These are phyloP conservation scores for Xenopus borealis DNA, from an alignment of 2,113 vertebrate genomes.

Conservation along the genomic window DNA sequence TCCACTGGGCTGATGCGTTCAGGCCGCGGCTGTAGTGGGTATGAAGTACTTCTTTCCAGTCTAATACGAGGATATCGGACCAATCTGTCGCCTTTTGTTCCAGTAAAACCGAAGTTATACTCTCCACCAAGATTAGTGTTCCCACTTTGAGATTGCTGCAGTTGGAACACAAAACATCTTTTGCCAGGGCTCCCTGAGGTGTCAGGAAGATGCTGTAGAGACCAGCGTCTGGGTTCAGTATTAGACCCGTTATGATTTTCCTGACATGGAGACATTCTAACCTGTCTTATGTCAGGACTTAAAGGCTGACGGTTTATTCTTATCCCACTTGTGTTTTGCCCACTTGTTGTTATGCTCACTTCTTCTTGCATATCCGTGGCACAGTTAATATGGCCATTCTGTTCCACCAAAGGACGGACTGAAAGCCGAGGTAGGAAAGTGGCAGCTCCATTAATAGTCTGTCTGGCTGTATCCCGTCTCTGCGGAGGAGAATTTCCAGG, in stretches of 20 bases:
- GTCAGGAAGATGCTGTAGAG: slow-evolving; percentile 76
- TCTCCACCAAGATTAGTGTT: slow-evolving; percentile 34
- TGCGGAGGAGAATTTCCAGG: slow-evolving; percentile 48
- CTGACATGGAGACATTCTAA: slow-evolving; percentile 60
- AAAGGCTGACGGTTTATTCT: slow-evolving; percentile 75
- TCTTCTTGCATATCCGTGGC: neutral
- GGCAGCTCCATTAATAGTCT: slow-evolving; percentile 45
- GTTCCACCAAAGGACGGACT: slow-evolving; percentile 44
- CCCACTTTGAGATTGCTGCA: slow-evolving; percentile 60
- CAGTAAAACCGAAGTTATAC: slow-evolving; percentile 66
- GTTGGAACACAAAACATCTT: slow-evolving; percentile 85
- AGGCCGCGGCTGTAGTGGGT: slow-evolving; percentile 66
- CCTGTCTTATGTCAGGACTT: slow-evolving; percentile 73
- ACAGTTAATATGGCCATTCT: slow-evolving; percentile 47
- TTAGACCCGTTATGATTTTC: slow-evolving; percentile 4
- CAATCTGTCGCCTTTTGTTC: slow-evolving; percentile 69
- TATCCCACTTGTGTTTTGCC: slow-evolving; percentile 69
- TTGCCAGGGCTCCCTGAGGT: slow-evolving; percentile 67
- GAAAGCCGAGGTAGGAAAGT: slow-evolving; percentile 51
- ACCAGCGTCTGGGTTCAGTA: slow-evolving; percentile 73
- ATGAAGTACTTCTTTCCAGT: slow-evolving; percentile 78
- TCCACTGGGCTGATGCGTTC: slow-evolving; percentile 45
- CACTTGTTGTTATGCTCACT: slow-evolving; percentile 45
- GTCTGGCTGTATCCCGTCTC: slow-evolving; percentile 30
- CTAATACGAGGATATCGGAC: slow-evolving; percentile 80